Evolutionary conservation across 2,113 vertebrate genomes (phyloP).

Genomic region (Oryzias woworae): DNA sequence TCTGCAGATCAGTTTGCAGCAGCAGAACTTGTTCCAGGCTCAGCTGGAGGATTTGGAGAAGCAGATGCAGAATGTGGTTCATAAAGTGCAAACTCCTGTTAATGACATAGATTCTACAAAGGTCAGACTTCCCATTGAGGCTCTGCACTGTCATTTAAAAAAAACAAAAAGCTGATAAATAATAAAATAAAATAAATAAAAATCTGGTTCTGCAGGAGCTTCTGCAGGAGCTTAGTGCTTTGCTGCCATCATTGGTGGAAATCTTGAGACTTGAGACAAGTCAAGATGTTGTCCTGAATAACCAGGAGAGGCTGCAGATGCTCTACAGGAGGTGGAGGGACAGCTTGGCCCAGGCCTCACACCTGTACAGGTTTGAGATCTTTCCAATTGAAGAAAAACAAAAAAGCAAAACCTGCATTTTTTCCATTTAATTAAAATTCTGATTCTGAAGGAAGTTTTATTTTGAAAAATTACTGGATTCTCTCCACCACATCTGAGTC

Average conservation of each 20-base stretch:
- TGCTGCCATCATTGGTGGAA: constrained; percentile 76
- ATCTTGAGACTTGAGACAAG: constrained; percentile 77
- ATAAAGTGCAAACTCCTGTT: constrained; percentile 49
- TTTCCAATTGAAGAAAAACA: neutral
- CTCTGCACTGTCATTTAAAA: neutral
- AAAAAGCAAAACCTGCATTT: no score
- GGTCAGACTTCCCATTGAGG: constrained; percentile 43
- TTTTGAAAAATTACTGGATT: no score
- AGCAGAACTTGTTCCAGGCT: constrained; percentile 74
- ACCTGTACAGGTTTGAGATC: constrained; percentile 81
- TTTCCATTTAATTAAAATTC: no score
- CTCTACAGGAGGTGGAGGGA: constrained; percentile 79
- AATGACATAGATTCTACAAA: constrained; percentile 54
- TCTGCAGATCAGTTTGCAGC: constrained; percentile 68
- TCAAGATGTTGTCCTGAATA: constrained; percentile 64
- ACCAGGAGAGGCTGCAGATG: constrained; percentile 73
- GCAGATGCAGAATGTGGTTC: constrained; percentile 60
- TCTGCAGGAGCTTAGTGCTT: constrained; percentile 74
- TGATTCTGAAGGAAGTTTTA: no score
- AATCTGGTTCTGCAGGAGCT: constrained; percentile 43
- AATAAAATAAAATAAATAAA: neutral
- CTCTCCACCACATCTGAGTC: no score
- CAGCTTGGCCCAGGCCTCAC: constrained; percentile 65
- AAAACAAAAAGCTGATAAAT: neutral
- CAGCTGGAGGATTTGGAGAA: constrained; percentile 75